Evolutionary conservation across 2,113 vertebrate genomes (phyloP).

Genomic region (Ivindomyrus marchei): DNA sequence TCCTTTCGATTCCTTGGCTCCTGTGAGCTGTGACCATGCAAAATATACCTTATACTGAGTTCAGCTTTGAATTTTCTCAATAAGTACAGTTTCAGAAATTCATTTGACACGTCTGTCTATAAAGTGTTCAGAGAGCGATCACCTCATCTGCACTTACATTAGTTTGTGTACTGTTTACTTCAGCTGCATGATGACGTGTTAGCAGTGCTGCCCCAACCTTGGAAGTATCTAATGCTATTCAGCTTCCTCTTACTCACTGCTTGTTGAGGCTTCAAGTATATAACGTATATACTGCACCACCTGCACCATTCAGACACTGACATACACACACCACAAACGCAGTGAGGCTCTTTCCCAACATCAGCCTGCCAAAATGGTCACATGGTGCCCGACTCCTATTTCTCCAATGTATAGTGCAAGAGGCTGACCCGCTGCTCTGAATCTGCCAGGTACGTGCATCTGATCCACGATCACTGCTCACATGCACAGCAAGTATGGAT

Average conservation of each 20-base stretch:
- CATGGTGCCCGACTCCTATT: not conserved
- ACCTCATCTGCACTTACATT: not conserved
- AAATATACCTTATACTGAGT: not conserved
- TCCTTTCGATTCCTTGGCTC: not conserved
- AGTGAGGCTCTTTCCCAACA: not conserved
- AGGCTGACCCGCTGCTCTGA: not conserved
- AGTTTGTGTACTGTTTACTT: not conserved
- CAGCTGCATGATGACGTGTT: not conserved
- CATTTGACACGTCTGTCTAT: not conserved
- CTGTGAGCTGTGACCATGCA: not conserved
- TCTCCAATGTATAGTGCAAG: not conserved
- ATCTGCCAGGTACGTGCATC: not conserved
- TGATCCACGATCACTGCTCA: not conserved
- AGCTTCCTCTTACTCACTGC: not conserved
- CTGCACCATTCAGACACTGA: not conserved
- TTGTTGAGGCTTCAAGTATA: not conserved
- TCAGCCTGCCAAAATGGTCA: not conserved
- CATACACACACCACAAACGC: not conserved
- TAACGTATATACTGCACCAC: not conserved
- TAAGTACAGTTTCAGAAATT: not conserved
- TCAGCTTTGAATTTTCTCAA: not conserved
- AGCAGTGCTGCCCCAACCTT: not conserved
- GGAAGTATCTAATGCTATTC: not conserved
- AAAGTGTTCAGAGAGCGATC: not conserved
- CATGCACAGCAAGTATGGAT: not conserved